Evolutionary conservation across 2,113 vertebrate species (phyloP).

Genomic region (Tetrax tetrax): DNA sequence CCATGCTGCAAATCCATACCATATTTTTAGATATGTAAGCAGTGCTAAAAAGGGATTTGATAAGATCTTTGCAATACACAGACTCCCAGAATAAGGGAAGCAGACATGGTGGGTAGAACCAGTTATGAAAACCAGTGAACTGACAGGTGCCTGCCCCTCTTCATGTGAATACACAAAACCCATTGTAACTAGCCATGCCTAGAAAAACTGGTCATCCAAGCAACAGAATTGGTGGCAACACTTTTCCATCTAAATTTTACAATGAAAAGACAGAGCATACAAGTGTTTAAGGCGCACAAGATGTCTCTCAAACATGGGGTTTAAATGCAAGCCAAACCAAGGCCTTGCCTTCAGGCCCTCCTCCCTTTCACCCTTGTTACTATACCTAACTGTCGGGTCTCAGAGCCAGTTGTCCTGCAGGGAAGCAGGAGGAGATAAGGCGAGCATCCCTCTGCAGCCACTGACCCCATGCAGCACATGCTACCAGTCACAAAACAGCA

Average conservation of each 20-base stretch:
- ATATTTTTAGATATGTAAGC: not conserved
- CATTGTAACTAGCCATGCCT: not conserved
- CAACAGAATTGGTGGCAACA: fast-evolving
- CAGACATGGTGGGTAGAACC: not conserved
- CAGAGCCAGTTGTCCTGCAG: not conserved
- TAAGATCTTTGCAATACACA: not conserved
- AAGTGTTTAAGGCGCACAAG: not conserved
- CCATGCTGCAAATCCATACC: not conserved
- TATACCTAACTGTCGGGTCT: not conserved
- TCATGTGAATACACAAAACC: not conserved
- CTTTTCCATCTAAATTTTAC: not conserved
- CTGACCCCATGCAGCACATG: too few species aligned
- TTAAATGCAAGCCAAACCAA: not conserved
- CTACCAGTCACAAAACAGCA: not conserved
- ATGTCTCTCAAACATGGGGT: fast-evolving
- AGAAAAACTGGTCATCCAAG: not conserved
- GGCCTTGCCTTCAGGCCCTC: not conserved
- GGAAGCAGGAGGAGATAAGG: not conserved
- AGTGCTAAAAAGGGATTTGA: not conserved
- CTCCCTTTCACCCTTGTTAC: not conserved
- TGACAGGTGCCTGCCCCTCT: not conserved
- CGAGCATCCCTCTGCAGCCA: fast-evolving
- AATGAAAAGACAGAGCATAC: not conserved
- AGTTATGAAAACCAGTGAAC: not conserved
- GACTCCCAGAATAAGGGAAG: not conserved